phyloP scores from a whole-genome alignment of 2,888 invertebrate genomes.

The Adelognathus sp. region DNA sequence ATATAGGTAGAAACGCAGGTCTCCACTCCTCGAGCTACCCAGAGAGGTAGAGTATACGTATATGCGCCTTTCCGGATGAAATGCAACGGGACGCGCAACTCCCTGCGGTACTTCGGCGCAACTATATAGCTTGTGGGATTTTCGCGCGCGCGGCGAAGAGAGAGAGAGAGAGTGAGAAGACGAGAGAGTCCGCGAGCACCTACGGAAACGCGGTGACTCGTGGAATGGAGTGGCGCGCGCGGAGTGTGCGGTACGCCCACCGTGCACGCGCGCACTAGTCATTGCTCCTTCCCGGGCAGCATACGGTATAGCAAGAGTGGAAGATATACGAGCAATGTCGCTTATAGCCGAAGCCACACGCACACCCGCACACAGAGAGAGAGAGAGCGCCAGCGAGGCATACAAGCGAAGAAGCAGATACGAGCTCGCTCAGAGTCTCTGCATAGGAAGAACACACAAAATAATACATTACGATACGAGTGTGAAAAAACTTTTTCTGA shows the following conservation, averaged over 20 bases:
- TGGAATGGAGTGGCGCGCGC: constrained; percentile 58
- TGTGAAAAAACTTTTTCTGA: too few species aligned
- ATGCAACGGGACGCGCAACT: constrained; percentile 57
- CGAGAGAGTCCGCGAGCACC: constrained; percentile 16
- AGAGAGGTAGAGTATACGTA: background rate
- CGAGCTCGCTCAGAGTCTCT: background rate
- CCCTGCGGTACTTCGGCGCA: constrained; percentile 31
- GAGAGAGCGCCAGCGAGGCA: background rate
- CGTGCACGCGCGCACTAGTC: constrained; percentile 60
- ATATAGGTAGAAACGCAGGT: background rate
- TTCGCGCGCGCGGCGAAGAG: background rate
- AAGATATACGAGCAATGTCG: constrained; percentile 21
- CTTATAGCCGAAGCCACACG: background rate
- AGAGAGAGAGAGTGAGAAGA: constrained; percentile 1
- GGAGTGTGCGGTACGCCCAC: constrained; percentile 66
- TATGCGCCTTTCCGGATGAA: constrained; percentile 27
- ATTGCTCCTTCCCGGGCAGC: constrained; percentile 41
- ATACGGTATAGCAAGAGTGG: constrained; percentile 30
- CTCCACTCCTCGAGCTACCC: background rate
- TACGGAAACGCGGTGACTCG: constrained; percentile 40
- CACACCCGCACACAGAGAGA: background rate
- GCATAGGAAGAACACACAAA: too few species aligned
- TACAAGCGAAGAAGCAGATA: constrained; percentile 23
- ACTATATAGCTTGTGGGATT: background rate
- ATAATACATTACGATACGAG: too few species aligned